These are phyloP conservation scores for Chaetops frenatus DNA, from an alignment of 2,113 vertebrate genomes.

Conservation along the genomic window DNA sequence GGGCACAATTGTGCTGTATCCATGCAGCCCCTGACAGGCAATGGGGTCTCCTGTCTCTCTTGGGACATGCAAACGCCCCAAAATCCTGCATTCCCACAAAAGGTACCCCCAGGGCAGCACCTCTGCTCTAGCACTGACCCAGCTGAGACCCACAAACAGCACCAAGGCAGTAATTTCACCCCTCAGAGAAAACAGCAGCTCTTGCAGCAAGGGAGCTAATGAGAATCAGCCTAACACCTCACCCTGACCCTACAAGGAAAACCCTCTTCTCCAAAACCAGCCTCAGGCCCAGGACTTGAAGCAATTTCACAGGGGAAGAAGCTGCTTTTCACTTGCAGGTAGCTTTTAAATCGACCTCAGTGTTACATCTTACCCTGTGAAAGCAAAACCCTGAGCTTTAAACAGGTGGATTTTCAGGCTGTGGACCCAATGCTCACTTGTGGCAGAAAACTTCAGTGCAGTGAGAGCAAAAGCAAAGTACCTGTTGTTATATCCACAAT, in stretches of 20 bases:
- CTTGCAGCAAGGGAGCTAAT: neutral
- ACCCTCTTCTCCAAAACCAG: neutral
- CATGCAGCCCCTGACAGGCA: neutral
- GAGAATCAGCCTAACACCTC: neutral
- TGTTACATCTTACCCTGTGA: neutral
- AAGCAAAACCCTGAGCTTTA: neutral
- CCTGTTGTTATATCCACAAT: neutral
- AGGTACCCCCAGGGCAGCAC: neutral
- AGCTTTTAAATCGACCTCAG: neutral
- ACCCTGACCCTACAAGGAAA: neutral
- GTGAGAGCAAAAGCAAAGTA: neutral
- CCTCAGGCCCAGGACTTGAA: neutral
- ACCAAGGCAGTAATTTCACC: neutral
- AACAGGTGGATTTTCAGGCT: slow-evolving; percentile 33
- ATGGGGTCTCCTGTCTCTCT: rapidly evolving
- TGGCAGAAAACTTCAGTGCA: neutral
- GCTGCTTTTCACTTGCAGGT: neutral
- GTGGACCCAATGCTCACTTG: neutral
- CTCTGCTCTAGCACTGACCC: neutral
- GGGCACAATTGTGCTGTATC: neutral
- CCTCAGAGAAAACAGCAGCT: neutral
- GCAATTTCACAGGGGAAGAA: neutral
- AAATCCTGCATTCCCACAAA: neutral
- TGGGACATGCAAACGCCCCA: neutral
- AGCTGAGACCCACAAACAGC: neutral